These are phyloP conservation scores for Cetoscarus ocellatus DNA, from an alignment of 2,797 vertebrate genomes.

Conservation along the genomic window DNA sequence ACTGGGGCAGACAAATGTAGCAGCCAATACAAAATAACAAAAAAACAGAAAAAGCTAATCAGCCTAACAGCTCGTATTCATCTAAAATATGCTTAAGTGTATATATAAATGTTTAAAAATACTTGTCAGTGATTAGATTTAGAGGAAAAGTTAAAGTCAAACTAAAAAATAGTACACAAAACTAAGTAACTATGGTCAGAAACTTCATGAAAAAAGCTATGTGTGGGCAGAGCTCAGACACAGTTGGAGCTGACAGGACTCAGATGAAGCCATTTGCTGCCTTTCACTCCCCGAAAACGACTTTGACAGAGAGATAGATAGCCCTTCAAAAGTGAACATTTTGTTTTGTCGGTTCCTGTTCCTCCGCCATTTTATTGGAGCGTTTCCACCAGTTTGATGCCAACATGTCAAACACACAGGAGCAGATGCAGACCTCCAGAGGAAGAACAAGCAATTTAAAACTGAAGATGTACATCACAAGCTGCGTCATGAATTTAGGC, in stretches of 20 bases:
- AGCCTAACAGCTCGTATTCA: too few relatives aligned
- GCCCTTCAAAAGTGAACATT: slow-evolving; percentile 7
- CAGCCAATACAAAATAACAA: too few relatives aligned
- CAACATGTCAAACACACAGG: not conserved
- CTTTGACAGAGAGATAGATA: not conserved
- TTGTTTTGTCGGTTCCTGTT: slow-evolving; percentile 7
- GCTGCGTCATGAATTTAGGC: too few relatives aligned
- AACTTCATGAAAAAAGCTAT: not conserved
- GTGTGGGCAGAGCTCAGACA: not conserved
- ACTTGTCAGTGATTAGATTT: too few relatives aligned
- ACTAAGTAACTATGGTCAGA: too few relatives aligned
- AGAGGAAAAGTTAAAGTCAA: too few relatives aligned
- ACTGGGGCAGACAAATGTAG: too few relatives aligned
- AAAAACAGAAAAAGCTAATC: too few relatives aligned
- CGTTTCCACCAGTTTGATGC: slow-evolving; percentile 4
- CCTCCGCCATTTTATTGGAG: not conserved
- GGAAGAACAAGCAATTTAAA: not conserved
- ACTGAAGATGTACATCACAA: too few relatives aligned
- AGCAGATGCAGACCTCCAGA: not conserved
- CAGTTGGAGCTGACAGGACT: slow-evolving; percentile 13
- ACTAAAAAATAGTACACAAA: too few relatives aligned
- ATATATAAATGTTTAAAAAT: too few relatives aligned
- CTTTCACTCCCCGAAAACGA: slow-evolving; percentile 4
- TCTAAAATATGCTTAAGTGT: too few relatives aligned
- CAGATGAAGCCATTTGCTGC: slow-evolving; percentile 1